Evolutionary conservation across 2,113 vertebrate genomes (phyloP).

Genomic region (Phylloscopus whistleri): DNA sequence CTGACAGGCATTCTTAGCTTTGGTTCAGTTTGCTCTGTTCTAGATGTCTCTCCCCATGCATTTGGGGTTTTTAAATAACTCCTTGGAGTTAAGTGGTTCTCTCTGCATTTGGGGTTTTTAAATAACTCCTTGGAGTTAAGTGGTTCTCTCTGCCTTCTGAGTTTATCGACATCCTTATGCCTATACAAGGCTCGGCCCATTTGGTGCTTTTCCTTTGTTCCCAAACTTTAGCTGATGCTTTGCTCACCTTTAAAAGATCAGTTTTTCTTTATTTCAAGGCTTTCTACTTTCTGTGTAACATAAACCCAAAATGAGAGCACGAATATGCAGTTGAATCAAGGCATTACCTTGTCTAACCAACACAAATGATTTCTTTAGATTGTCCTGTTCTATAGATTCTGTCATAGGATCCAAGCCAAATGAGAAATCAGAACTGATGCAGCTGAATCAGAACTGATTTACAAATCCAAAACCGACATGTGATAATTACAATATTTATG

Average conservation of each 20-base stretch:
- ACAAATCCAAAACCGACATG: neutral
- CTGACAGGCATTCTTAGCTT: neutral
- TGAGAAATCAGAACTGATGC: neutral
- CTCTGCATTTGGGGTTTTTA: neutral
- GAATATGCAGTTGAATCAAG: neutral
- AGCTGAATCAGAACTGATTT: neutral
- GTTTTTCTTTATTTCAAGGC: neutral
- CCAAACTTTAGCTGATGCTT: neutral
- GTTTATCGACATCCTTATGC: neutral
- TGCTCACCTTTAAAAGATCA: neutral
- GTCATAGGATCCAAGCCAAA: neutral
- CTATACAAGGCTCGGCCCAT: rapidly evolving
- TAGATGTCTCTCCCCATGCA: rapidly evolving
- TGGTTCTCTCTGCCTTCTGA: rapidly evolving
- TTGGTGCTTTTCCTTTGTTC: neutral
- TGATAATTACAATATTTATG: neutral
- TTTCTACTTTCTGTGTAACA: neutral
- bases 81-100: neutral
- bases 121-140: neutral
- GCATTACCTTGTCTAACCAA: neutral
- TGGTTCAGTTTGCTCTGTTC: neutral
- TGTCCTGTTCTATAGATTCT: neutral
- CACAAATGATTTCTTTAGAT: neutral
- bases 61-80: neutral
- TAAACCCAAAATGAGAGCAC: neutral